Percentiles rank a stretch among this genome's conserved stretches.
These are phyloP conservation scores for Metopolophium dirhodum DNA, from an alignment of 1,140 invertebrate genomes.

Conservation along the genomic window DNA sequence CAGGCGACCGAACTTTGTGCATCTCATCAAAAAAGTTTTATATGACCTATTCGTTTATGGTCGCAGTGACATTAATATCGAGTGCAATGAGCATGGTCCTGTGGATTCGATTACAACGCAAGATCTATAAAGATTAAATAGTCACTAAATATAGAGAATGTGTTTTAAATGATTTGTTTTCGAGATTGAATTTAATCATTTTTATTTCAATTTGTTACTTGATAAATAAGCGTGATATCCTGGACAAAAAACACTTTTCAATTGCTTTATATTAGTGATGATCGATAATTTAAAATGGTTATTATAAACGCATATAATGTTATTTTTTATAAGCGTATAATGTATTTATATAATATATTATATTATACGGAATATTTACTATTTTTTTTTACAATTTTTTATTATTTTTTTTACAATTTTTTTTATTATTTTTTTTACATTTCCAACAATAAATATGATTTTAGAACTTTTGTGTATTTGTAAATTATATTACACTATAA, in stretches of 20 bases:
- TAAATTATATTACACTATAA: background rate
- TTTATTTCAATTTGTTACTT: background rate
- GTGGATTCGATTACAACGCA: slow-evolving; percentile 48
- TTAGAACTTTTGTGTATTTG: background rate
- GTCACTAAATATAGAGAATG: background rate
- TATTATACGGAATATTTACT: background rate
- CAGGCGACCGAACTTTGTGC: slow-evolving; percentile 39
- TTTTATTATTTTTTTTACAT: background rate
- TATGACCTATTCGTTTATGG: slow-evolving; percentile 48
- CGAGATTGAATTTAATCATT: background rate
- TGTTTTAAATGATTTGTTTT: background rate
- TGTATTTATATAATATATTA: background rate
- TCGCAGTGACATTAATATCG: slow-evolving; percentile 41
- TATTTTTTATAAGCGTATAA: background rate
- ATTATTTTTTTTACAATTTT: background rate
- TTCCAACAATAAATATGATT: background rate
- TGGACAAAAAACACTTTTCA: background rate
- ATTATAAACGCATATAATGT: background rate
- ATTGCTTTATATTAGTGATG: background rate
- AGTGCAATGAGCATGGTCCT: slow-evolving; percentile 41
- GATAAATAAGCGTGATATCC: background rate
- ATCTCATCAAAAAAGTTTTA: slow-evolving; percentile 50
- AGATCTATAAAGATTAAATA: slow-evolving; percentile 18
- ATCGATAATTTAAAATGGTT: background rate
- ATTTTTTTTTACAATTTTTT: slow-evolving; percentile 23